Evolutionary conservation across 37 sponge, comb jelly and placozoan species (phyloP), one percentile per base, ranked within the genome.

Genomic region (Tethya wilhelma): DNA sequence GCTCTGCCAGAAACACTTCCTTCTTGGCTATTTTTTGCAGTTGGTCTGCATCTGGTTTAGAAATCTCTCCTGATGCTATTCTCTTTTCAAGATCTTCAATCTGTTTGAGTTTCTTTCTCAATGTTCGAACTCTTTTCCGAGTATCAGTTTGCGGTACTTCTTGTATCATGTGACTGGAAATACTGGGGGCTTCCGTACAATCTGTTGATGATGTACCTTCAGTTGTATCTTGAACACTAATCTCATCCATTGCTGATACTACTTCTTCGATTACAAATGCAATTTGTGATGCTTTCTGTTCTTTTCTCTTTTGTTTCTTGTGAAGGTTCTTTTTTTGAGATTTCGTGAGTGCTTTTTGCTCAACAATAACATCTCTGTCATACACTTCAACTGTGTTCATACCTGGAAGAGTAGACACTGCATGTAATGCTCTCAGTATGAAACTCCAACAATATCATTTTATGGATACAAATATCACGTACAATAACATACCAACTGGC

Each of bases 61-160:
- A 19, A 22, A 83, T 76, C 17, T 69, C 89, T 37, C 89, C 89
- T 12, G 71, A 69, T 4, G 75, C 83, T 55, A 84, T 77, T 55
- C 56, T 84, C 1, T 38, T 38, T 60, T 85, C 83, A 7, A 93
- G 69, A 14, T 93, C 93, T 40, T 71, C 75, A 33, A 93, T 93
- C 60, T 93, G 93, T 56, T 87, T 88, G 25, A 93, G 56, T 43
- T 81, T 84, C 76, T 93, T 93, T 46, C 82, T 58, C 63, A 93
- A 49, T 6, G 81, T 62, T 59, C 86, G 39, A 0, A 80, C 26
- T 60, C 67, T 75, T 72, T 84, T 91, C 20, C 55, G 30, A 0
- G 33, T 79, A 0, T 84, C 85, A 25, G 30, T 67, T 1, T 57
- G 59, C 43, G 30, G 7, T 33, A 33, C 22, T 37, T 31, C 11